Evolutionary conservation across 2,888 invertebrate genomes (phyloP).

Genomic region (Ennomos quercinarius): DNA sequence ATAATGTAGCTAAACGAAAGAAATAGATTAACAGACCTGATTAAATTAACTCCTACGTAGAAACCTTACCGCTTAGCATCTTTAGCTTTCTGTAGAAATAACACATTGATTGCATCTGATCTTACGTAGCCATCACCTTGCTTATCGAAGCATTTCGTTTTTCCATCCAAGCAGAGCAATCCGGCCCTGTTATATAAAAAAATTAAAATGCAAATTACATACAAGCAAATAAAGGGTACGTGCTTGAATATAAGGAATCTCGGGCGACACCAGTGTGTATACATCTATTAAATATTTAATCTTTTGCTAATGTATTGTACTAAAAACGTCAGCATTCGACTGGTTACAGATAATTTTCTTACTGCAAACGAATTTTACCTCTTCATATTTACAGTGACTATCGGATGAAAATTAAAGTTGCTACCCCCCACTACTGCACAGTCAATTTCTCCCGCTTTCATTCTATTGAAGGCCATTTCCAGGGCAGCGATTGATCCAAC

Average conservation of each 20-base stretch:
- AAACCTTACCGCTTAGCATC: conserved; percentile 44
- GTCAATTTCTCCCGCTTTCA: conserved; percentile 54
- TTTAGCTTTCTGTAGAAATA: conserved; percentile 87
- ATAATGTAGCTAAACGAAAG: no score
- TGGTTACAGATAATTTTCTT: no score
- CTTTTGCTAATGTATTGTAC: no score
- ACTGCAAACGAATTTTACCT: no score
- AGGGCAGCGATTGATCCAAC: conserved; percentile 54
- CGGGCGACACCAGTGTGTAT: no score
- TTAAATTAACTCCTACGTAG: no score
- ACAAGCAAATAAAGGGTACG: no score
- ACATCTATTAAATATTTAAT: no score
- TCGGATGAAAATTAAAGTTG: conserved; percentile 1
- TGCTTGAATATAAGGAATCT: no score
- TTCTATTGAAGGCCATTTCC: conserved; percentile 55
- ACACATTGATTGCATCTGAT: conserved; percentile 87
- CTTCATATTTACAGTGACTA: background rate
- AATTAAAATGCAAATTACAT: no score
- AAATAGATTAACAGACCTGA: no score
- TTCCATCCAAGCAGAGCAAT: conserved; percentile 84
- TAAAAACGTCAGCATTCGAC: no score
- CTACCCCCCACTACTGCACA: conserved; percentile 82
- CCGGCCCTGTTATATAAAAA: conserved; percentile 41
- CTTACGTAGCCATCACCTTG: conserved; percentile 88
- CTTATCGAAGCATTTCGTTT: conserved; percentile 93